Percentiles rank a stretch among this genome's conserved stretches.
Evolutionary conservation across 2,888 invertebrate genomes (phyloP).

Genomic region (Nasonovia ribisnigri): DNA sequence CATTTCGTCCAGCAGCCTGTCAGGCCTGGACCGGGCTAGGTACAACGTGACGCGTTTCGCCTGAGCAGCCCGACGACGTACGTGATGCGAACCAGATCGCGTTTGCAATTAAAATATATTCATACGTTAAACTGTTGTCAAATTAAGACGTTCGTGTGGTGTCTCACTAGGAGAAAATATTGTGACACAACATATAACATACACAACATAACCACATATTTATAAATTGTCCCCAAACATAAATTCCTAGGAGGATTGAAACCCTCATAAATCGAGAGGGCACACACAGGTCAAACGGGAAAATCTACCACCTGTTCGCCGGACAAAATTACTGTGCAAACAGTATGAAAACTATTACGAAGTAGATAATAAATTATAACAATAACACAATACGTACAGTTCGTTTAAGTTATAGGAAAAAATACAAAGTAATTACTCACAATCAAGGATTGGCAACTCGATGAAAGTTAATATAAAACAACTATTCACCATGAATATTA

Average conservation of each 20-base stretch:
- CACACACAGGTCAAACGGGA: not conserved
- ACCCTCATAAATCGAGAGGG: not conserved
- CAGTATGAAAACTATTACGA: not conserved
- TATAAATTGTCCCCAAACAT: not conserved
- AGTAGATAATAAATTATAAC: not conserved
- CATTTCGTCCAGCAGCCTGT: constrained; percentile 94
- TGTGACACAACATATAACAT: not conserved
- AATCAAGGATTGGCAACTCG: not conserved
- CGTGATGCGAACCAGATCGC: not conserved
- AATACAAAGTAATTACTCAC: not conserved
- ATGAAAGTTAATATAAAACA: not conserved
- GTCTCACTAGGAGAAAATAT: not conserved
- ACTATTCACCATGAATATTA: not conserved
- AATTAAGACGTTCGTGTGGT: not conserved
- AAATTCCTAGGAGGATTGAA: not conserved
- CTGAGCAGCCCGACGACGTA: constrained; percentile 72
- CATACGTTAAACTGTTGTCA: not conserved
- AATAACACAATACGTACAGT: not conserved
- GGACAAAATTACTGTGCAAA: not conserved
- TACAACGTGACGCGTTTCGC: constrained; percentile 96
- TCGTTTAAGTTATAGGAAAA: not conserved
- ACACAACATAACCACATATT: too few species aligned
- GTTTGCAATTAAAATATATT: not conserved
- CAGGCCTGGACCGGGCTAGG: constrained; percentile 91
- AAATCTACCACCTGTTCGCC: not conserved